These are phyloP conservation scores for Pantelozetes paolii DNA, from an alignment of 2,888 invertebrate species.

Conservation along the genomic window DNA sequence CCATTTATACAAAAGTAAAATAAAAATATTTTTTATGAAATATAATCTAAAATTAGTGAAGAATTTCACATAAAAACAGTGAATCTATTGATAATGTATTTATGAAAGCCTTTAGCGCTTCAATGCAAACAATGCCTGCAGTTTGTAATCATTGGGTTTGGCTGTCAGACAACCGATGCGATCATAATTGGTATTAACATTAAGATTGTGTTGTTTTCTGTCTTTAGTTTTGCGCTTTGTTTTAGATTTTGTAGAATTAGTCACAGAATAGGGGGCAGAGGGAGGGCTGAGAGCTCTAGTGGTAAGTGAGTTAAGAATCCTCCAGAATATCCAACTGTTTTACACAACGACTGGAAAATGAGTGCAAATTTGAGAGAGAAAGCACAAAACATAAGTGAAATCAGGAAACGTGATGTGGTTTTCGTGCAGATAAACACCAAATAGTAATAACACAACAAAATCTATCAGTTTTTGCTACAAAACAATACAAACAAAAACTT, in stretches of 20 bases:
- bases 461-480: background rate
- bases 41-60: too few relatives aligned
- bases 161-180: constrained; percentile 12
- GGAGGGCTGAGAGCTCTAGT: background rate
- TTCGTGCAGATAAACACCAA: constrained; percentile 27
- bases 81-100: too few relatives aligned
- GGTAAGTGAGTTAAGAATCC: background rate
- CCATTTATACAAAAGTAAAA: background rate
- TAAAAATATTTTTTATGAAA: too few relatives aligned
- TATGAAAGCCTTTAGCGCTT: too few relatives aligned
- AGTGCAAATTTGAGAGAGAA: background rate
- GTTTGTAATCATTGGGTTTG: background rate
- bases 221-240: background rate
- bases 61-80: too few relatives aligned
- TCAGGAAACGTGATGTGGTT: constrained; percentile 32
- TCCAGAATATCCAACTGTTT: background rate
- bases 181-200: constrained; percentile 28
- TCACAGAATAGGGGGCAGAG: background rate
- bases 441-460: too few relatives aligned
- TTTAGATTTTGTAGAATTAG: background rate
- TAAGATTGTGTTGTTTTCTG: background rate
- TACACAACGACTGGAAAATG: constrained; percentile 1
- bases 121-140: too few relatives aligned
- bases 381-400: constrained; percentile 3
- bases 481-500: background rate